phyloP scores from a whole-genome alignment of 2,113 vertebrate species.

The Abramis brama region DNA sequence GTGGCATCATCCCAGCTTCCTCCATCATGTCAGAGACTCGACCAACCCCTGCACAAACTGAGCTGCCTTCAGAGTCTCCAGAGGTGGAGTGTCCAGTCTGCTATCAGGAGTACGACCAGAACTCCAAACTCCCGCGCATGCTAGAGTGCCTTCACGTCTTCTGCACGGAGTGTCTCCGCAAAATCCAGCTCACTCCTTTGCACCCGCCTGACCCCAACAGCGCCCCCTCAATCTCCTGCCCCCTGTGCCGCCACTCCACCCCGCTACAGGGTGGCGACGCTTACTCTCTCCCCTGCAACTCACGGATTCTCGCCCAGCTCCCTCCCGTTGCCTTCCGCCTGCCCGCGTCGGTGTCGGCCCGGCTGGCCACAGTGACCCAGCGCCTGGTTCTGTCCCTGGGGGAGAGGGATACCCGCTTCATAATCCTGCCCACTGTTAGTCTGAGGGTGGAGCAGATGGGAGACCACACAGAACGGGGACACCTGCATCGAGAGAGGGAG shows the following conservation, averaged over 20 bases:
- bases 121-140: conserved; percentile 75
- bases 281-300: conserved; percentile 74
- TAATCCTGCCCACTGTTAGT: conserved; percentile 80
- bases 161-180: conserved; percentile 78
- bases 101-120: conserved; percentile 79
- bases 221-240: conserved; percentile 71
- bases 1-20: not conserved
- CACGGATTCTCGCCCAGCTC: conserved; percentile 68
- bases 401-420: conserved; percentile 69
- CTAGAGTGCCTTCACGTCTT: conserved; percentile 79
- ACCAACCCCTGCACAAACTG: conserved; percentile 22
- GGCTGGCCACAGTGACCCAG: conserved; percentile 71
- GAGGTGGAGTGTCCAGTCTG: conserved; percentile 80
- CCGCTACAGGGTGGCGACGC: conserved; percentile 64
- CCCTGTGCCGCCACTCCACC: conserved; percentile 77
- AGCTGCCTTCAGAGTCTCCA: conserved; percentile 59
- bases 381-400: conserved; percentile 76
- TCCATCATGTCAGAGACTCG: conserved; percentile 60
- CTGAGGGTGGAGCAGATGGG: conserved; percentile 79
- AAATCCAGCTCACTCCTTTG: conserved; percentile 70
- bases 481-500: conserved; percentile 55
- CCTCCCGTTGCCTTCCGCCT: conserved; percentile 65
- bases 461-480: conserved; percentile 36
- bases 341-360: conserved; percentile 54
- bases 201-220: conserved; percentile 48